Evolutionary conservation across 2,888 invertebrate species (phyloP), one percentile per base, ranked within the genome.

Genomic region (Saturnia japonica): DNA sequence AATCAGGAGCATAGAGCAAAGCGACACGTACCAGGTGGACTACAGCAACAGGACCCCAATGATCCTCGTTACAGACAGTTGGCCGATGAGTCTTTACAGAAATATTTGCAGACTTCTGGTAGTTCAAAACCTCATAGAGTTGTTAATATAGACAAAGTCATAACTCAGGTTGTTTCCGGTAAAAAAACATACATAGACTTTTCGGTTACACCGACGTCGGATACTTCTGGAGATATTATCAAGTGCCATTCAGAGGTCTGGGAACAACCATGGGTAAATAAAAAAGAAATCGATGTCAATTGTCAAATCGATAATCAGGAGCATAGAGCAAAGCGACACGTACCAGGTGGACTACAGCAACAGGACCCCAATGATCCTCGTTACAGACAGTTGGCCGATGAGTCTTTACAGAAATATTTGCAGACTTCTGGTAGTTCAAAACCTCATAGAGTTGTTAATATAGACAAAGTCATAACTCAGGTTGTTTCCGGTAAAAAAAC

Each of bases 151-250:
- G 67, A 71, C 16, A 76, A 73, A 51, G 85, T 81, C 3, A 71
- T 73, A 0, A 80, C 76, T 0, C 85, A 85, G 73, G 74, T 78
- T 28, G 85, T 81, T n/a, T 70, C 73, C 60, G 85, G 85, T 0
- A 0, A n/a, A 0, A 1, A 73, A 7, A 85, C 80, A 9, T 40
- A 14, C 22, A 77, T 85, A 7, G 72, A 77, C 28, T 82, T 82
- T 43, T 73, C 70, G 34, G 76, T 78, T 25, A 40, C 68, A n/a
- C 76, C 77, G 34, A 9, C 51, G 14, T 45, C 25, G 12, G 60
- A 68, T 28, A 25, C 43, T 45, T 45, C 51, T 47, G 73, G 69
- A 25, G 72, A 77, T 40, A 68, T 75, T 22, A 69, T 76, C 1
- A 74, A 73, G 51, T 84, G 84, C 60, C 34, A 73, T 14, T 78